A percentile compares a stretch with the other conserved stretches of the same genome.
These are phyloP conservation scores for Druon quercuslanigerum DNA, from an alignment of 1,140 invertebrate genomes.

Conservation along the genomic window DNA sequence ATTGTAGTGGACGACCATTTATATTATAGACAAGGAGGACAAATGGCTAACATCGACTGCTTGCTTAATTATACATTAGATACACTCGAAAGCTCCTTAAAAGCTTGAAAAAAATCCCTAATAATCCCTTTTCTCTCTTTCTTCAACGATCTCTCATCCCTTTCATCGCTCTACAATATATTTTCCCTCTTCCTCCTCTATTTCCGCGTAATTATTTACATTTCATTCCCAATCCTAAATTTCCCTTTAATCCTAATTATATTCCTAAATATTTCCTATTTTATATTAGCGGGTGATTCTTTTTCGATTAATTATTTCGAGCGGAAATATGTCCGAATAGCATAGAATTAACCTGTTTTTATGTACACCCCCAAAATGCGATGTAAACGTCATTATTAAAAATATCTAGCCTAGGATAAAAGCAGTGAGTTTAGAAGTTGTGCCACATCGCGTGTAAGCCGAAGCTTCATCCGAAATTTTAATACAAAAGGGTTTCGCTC, in stretches of 20 bases:
- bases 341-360: constrained; percentile 55
- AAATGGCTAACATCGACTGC: constrained; percentile 72
- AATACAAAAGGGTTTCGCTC: constrained; percentile 51
- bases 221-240: not conserved
- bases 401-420: constrained; percentile 64
- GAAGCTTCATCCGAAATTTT: constrained; percentile 48
- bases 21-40: constrained; percentile 70
- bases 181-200: no score
- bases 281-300: not conserved
- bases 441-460: constrained; percentile 60
- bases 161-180: no score
- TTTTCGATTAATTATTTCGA: constrained; percentile 17
- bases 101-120: constrained; percentile 51
- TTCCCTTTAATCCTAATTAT: not conserved
- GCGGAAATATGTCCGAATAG: constrained; percentile 53
- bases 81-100: constrained; percentile 57
- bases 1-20: constrained; percentile 70
- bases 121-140: no score
- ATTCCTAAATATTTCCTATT: not conserved
- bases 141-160: no score
- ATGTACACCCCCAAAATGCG: constrained; percentile 69
- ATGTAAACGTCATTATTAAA: constrained; percentile 66
- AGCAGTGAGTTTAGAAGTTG: constrained; percentile 66
- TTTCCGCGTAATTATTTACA: not conserved
- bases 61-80: constrained; percentile 63